Conservation (phyloP, 1,140 invertebrate genomes). For the Physella acuta region DNA sequence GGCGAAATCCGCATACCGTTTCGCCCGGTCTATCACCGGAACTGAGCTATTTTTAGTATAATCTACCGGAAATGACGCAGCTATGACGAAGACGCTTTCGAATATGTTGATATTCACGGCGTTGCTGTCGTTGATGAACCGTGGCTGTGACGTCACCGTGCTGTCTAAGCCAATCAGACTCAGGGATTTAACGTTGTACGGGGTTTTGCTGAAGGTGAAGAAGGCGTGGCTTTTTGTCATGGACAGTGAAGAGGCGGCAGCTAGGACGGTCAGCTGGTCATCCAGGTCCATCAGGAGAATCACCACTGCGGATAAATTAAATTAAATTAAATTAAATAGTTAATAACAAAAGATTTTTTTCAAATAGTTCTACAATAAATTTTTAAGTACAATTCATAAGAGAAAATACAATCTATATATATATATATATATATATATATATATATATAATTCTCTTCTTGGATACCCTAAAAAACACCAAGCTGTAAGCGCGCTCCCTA, state of each 20-base stretch:
- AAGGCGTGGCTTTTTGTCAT: constrained; percentile 13
- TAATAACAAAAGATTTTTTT: too few species aligned
- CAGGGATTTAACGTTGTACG: background rate
- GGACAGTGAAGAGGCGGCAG: background rate
- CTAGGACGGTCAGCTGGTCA: constrained; percentile 15
- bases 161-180: background rate
- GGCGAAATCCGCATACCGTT: background rate
- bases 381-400: too few species aligned
- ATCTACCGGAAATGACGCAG: background rate
- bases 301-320: constrained; percentile 1
- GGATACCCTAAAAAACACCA: too few species aligned
- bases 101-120: constrained; percentile 5
- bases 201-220: constrained; percentile 9
- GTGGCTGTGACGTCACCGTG: background rate
- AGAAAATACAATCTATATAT: too few species aligned
- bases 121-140: background rate
- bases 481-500: too few species aligned
- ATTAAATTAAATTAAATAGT: too few species aligned
- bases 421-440: too few species aligned
- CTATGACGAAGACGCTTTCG: constrained; percentile 16
- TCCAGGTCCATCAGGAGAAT: constrained; percentile 9
- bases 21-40: background rate
- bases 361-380: too few species aligned
- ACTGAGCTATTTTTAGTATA: background rate
- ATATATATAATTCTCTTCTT: too few species aligned